A percentile compares a stretch with the other conserved stretches of the same genome.
Conservation (phyloP, 2,797 vertebrate species). For the Lophius americanus region DNA sequence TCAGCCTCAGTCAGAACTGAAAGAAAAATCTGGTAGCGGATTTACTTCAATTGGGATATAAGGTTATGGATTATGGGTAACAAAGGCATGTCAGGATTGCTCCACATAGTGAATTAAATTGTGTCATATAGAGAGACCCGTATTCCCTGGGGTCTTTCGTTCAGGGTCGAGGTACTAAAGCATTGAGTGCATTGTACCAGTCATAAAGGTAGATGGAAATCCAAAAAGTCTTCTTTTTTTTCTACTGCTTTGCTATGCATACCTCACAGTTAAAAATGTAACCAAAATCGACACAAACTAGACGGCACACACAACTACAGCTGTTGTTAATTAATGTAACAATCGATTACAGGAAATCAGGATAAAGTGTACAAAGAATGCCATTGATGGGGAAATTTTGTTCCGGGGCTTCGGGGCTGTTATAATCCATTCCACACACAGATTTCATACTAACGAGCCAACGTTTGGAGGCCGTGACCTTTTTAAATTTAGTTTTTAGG, state of each 20-base stretch:
- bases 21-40: conserved; percentile 27
- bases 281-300: background rate
- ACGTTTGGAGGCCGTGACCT: background rate
- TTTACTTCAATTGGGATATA: conserved; percentile 10
- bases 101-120: background rate
- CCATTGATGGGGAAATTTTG: background rate
- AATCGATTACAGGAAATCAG: background rate
- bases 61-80: conserved; percentile 26
- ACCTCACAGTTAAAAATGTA: background rate
- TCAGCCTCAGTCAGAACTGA: conserved; percentile 29
- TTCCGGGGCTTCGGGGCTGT: background rate
- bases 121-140: background rate
- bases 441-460: background rate
- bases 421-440: background rate
- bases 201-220: background rate
- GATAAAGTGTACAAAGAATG: background rate
- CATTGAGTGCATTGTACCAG: background rate
- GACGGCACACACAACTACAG: background rate
- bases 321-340: background rate
- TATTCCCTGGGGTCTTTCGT: background rate
- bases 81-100: background rate
- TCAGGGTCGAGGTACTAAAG: background rate
- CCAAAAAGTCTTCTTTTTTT: conserved; percentile 1
- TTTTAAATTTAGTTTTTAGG: background rate
- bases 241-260: background rate